phyloP scores from a whole-genome alignment of 2,113 vertebrate genomes.

The Clinocottus analis region DNA sequence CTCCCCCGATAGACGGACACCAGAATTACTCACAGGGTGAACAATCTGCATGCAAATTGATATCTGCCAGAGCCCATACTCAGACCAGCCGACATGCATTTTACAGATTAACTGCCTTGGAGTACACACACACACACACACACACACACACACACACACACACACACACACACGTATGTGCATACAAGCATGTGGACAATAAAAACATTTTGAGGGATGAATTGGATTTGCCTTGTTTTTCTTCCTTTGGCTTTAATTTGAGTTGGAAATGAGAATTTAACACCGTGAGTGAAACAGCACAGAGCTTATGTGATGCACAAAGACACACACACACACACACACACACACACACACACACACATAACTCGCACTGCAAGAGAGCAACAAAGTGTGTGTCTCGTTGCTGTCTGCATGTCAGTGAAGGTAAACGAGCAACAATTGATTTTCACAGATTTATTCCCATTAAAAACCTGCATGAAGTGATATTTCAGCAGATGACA shows the following conservation, averaged over 20 bases:
- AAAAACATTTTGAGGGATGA: neutral
- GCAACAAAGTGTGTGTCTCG: neutral
- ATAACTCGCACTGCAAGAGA: neutral
- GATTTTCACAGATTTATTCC: conserved; percentile 31
- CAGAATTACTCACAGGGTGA: conserved; percentile 71
- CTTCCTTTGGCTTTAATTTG: conserved; percentile 10
- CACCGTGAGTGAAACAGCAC: neutral
- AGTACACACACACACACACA: neutral
- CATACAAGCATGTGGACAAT: neutral
- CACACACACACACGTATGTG: neutral
- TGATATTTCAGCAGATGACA: neutral
- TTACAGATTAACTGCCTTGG: conserved; percentile 38
- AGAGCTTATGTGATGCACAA: neutral
- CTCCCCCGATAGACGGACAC: conserved; percentile 69
- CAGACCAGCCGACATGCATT: conserved; percentile 24
- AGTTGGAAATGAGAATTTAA: conserved; percentile 14
- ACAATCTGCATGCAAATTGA: conserved; percentile 73
- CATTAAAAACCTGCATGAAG: conserved; percentile 1
- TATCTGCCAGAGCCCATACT: conserved; percentile 50
- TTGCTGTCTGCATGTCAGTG: conserved; percentile 11
- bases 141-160: conserved; percentile 1
- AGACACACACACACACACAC: neutral
- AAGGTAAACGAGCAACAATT: conserved; percentile 60
- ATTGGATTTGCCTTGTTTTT: conserved; percentile 12
- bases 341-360: neutral